These are phyloP conservation scores for Sterna hirundo DNA, from an alignment of 2,113 vertebrate genomes.

Conservation along the genomic window DNA sequence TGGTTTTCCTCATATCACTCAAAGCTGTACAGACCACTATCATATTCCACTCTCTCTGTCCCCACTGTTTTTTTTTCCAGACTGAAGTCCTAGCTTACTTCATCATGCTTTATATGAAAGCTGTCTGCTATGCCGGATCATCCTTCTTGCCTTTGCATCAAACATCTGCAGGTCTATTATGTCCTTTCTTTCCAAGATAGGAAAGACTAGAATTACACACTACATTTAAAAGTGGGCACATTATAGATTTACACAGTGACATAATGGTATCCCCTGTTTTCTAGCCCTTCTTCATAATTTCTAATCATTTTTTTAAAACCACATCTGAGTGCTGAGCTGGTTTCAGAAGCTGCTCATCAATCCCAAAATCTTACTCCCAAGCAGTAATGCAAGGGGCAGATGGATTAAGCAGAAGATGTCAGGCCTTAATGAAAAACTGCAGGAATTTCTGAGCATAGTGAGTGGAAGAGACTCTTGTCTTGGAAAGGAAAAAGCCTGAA, in stretches of 20 bases:
- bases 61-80: background rate
- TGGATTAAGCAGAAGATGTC: background rate
- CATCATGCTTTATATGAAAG: background rate
- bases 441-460: background rate
- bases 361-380: background rate
- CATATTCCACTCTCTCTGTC: background rate
- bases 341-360: background rate
- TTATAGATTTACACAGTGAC: background rate
- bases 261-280: background rate
- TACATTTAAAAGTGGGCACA: background rate
- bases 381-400: background rate
- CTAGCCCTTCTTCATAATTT: background rate
- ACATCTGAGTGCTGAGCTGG: background rate
- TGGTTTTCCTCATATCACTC: background rate
- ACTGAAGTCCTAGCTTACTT: background rate
- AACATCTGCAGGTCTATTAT: background rate
- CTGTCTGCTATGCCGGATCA: background rate
- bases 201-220: background rate
- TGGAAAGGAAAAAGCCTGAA: background rate
- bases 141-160: background rate
- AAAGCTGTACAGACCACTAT: background rate
- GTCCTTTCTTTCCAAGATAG: background rate
- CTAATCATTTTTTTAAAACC: background rate
- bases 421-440: background rate
- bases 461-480: background rate